Evolutionary conservation across 1,140 invertebrate genomes (phyloP).

Genomic region (Anadara kagoshimensis): DNA sequence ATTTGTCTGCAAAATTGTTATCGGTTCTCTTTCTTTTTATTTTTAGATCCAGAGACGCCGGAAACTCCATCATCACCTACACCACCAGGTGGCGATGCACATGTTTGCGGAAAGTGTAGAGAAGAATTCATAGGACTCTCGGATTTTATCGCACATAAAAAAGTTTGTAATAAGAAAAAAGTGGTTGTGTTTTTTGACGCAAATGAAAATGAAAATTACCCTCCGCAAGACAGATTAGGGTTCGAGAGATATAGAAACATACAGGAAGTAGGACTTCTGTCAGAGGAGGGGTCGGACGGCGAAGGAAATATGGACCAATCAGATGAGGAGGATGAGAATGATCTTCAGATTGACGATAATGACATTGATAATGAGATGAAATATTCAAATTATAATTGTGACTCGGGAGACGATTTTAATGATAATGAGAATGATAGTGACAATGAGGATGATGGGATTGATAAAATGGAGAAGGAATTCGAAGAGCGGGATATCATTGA

Average conservation of each 20-base stretch:
- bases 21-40: neutral
- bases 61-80: conserved; percentile 14
- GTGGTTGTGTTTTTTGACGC: conserved; percentile 45
- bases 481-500: conserved; percentile 29
- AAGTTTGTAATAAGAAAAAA: conserved; percentile 46
- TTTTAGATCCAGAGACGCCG: conserved; percentile 19
- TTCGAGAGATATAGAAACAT: conserved; percentile 26
- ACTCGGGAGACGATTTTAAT: conserved; percentile 20
- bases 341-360: conserved; percentile 25
- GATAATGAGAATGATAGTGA: conserved; percentile 24
- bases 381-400: conserved; percentile 3
- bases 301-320: conserved; percentile 36
- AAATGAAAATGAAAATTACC: conserved; percentile 41
- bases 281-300: conserved; percentile 36
- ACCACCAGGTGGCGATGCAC: conserved; percentile 38
- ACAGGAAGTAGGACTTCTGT: neutral
- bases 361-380: conserved; percentile 21
- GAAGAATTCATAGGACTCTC: conserved; percentile 54
- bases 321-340: conserved; percentile 46
- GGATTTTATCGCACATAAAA: conserved; percentile 55
- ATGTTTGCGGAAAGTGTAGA: conserved; percentile 59
- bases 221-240: conserved; percentile 24
- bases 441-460: conserved; percentile 35
- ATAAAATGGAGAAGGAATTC: conserved; percentile 26
- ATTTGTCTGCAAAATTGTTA: too few relatives aligned